Base-by-base conservation (phyloP, 2,888 invertebrate species). In the Gisinianus flammeolus region DNA sequence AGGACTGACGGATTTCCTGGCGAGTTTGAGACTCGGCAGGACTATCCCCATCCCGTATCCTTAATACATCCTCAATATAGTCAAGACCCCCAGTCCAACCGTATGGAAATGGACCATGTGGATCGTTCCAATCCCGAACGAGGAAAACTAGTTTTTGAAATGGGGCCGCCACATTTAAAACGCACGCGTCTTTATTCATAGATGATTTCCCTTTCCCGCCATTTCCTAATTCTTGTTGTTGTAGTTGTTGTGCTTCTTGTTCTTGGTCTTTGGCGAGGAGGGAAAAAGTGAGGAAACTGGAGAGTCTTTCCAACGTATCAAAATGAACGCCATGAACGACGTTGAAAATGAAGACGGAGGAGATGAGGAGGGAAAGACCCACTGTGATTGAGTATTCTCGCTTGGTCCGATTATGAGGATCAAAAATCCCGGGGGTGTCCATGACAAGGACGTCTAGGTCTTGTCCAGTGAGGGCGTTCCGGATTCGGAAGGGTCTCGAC, bases 51-150 rank as follows among this genome's bases (percentile, higher is more conserved):
- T n/a, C 56, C 8, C 24, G n/a, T 22, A n/a, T 8, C 19, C 8
- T 8, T 8, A 99, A 89, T 81, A 98, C 90, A 81, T 94, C 91
- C 85, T 95, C 92, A 52, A 99, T 89, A 76, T 99, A 93, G 85
- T 91, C 90, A 85, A 92, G 91, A 0, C 99, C 99, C 6, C 99
- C 99, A 0, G 91, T 89, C 0, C 93, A 91, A 0, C 99, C 99
- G 88, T 97, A 99, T 66, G 91, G 89, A 19, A 88, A 88, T 88
- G 98, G 97, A 88, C 98, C 98, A n/a, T n/a, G n/a, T 0, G 98
- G 98, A 88, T 95, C 98, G 88, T 96, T 95, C 98, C 98, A 98
- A 88, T 98, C 98, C 70, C 97, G 88, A 31, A 97, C 94, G 22
- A 97, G 89, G 88, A 97, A 97, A 87, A 95, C 93, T 74, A 97